Evolutionary conservation across 2,113 vertebrate species (phyloP), one percentile per base, ranked within the genome.

Genomic region (Oncorhynchus gorbuscha): DNA sequence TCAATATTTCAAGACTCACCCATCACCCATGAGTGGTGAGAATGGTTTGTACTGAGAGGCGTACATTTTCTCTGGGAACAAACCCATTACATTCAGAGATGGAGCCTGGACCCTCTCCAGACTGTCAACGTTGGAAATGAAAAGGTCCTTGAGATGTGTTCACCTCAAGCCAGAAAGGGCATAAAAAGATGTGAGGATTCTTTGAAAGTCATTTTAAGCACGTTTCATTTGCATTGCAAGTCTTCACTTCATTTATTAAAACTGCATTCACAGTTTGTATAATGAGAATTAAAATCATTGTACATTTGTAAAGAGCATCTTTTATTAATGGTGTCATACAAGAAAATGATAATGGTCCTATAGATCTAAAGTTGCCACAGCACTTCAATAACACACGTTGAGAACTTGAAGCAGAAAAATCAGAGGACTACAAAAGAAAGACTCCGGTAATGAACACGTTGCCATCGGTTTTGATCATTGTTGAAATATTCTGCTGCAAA

Each of bases 401-500:
- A 7, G 85, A 92, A 92, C 81, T 89, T 84, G 48, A 74, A 39
- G 67, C 71, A 72, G 69, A 62, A 65, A 22, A 76, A 28, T 64
- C 18, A 70, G 26, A 9, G 48, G 62, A 70, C 68, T 65, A 30
- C 18, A 32, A 77, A 74, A 59, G 72, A 32, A 51, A 74, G 73
- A 79, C 74, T 45, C 18, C 74, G 51, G 75, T 74, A 66, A 72
- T 81, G 79, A 87, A 81, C 87, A 88, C 78, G 82, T 84, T 81
- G 79, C 86, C 79, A 82, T 89, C 81, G 86, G 88, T 90, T 93
- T 90, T 86, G 90, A 93, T 93, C 91, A 93, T 92, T 92, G 89
- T 91, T 90, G 90, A 91, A 90, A 90, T 90, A 91, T 92, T 89
- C 88, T 75, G 76, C 88, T 79, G 91, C 90, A 94, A 93, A 94